Percentiles rank a stretch among this genome's conserved stretches.
Conservation (phyloP, 2,113 vertebrate species). For the Austrofundulus limnaeus region DNA sequence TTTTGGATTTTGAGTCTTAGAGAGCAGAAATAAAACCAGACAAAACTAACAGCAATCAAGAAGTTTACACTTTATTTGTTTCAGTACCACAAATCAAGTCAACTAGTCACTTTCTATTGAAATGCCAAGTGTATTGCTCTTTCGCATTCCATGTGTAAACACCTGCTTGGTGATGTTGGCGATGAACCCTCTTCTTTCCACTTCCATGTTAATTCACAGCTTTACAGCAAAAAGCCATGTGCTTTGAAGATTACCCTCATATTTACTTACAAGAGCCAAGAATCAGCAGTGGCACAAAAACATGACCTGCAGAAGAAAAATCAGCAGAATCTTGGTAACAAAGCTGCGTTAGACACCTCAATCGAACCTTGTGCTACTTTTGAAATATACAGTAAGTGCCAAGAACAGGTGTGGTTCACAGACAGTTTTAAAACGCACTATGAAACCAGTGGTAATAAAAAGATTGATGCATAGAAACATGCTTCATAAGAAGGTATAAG, state of each 20-base stretch:
- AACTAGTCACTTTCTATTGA: slow-evolving; percentile 63
- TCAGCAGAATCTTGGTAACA: slow-evolving; percentile 38
- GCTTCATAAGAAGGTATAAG: slow-evolving; percentile 63
- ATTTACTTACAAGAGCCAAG: slow-evolving; percentile 43
- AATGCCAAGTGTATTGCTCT: slow-evolving; percentile 68
- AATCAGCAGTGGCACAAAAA: slow-evolving; percentile 52
- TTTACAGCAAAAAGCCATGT: slow-evolving; percentile 55
- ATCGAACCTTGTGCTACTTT: slow-evolving; percentile 55
- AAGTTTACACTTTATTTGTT: slow-evolving; percentile 56
- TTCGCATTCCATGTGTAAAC: slow-evolving; percentile 59
- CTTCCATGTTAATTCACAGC: slow-evolving; percentile 56
- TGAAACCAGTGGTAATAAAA: slow-evolving; percentile 58
- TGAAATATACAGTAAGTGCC: slow-evolving; percentile 56
- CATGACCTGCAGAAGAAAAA: slow-evolving; percentile 33
- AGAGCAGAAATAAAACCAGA: too few species aligned
- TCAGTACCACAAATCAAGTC: slow-evolving; percentile 73
- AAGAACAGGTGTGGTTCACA: slow-evolving; percentile 54
- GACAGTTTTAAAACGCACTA: slow-evolving; percentile 57
- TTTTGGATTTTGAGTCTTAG: too few species aligned
- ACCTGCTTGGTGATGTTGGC: slow-evolving; percentile 27
- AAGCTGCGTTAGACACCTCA: slow-evolving; percentile 53
- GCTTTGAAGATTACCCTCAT: slow-evolving; percentile 47
- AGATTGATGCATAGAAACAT: slow-evolving; percentile 71
- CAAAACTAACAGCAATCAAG: too few species aligned
- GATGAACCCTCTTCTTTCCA: slow-evolving; percentile 19